A percentile compares a stretch with the other conserved stretches of the same genome.
Conservation (phyloP, 2,888 invertebrate species). For the Pyrrhia umbra region DNA sequence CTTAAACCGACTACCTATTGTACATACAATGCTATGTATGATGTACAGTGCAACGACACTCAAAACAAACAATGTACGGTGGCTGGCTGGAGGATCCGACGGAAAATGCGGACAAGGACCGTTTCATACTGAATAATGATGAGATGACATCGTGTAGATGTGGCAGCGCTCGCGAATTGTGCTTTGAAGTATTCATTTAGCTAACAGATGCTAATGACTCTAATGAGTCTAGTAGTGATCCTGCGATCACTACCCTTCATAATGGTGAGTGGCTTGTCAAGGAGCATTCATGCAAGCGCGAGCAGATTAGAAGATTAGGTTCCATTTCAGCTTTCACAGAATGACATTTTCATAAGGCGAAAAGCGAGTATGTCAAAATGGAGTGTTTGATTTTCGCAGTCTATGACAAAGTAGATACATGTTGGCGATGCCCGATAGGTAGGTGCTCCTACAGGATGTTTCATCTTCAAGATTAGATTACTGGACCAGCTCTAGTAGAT, state of each 20-base stretch:
- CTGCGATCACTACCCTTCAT: constrained; percentile 39
- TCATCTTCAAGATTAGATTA: constrained; percentile 11
- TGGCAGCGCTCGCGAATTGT: constrained; percentile 58
- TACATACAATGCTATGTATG: constrained; percentile 69
- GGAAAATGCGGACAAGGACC: constrained; percentile 65
- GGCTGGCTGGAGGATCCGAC: constrained; percentile 53
- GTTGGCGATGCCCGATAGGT: background rate
- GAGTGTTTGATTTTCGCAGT: constrained; percentile 7
- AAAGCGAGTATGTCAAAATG: background rate
- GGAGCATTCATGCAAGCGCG: constrained; percentile 24
- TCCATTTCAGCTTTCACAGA: constrained; percentile 21
- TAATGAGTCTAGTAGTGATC: constrained; percentile 52
- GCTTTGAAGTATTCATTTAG: constrained; percentile 66
- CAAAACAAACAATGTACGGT: constrained; percentile 65
- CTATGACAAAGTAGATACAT: background rate
- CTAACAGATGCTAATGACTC: constrained; percentile 59
- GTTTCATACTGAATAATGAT: constrained; percentile 70
- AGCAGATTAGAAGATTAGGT: constrained; percentile 53
- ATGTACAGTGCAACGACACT: constrained; percentile 70
- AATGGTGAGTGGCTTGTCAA: constrained; percentile 50
- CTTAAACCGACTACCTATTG: constrained; percentile 73
- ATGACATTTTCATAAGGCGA: constrained; percentile 18
- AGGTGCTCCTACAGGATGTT: constrained; percentile 7
- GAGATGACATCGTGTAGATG: constrained; percentile 64
- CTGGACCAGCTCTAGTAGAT: constrained; percentile 20